A percentile compares a stretch with the other conserved stretches of the same genome.
phyloP scores from a whole-genome alignment of 1,140 invertebrate species.

The Phenacoccus solenopsis region DNA sequence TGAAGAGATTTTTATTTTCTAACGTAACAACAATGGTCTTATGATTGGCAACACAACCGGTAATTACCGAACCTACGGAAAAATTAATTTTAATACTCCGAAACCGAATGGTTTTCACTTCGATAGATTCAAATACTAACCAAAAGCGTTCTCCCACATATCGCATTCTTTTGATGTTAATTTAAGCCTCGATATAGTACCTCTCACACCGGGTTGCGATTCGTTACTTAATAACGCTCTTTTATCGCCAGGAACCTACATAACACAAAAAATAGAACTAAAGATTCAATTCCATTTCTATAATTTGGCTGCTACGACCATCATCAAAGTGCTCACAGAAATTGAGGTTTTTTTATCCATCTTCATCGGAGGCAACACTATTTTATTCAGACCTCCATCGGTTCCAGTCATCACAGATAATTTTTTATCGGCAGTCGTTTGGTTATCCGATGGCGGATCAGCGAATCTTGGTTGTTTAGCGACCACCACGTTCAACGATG shows the following conservation, averaged over 20 bases:
- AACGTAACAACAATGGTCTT: slow-evolving; percentile 46
- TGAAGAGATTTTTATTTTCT: slow-evolving; percentile 50
- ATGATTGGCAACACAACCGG: slow-evolving; percentile 38
- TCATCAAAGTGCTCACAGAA: not conserved
- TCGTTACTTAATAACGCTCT: slow-evolving; percentile 22
- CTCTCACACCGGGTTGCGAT: slow-evolving; percentile 21
- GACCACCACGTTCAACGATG: not conserved
- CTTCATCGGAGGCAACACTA: not conserved
- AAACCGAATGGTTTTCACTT: not conserved
- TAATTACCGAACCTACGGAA: slow-evolving; percentile 38
- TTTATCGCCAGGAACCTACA: not conserved
- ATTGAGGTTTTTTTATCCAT: slow-evolving; percentile 3
- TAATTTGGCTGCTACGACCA: not conserved
- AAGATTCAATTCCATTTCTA: not conserved
- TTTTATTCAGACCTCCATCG: not conserved
- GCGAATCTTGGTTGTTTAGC: not conserved
- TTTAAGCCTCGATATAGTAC: slow-evolving; percentile 24
- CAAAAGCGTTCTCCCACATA: slow-evolving; percentile 44
- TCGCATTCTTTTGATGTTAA: slow-evolving; percentile 18
- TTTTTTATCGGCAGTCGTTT: not conserved
- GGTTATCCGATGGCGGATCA: not conserved
- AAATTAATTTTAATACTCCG: slow-evolving; percentile 19
- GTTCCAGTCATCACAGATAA: not conserved
- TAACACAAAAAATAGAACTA: not conserved
- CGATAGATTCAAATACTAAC: slow-evolving; percentile 30